A percentile compares a stretch with the other conserved stretches of the same genome.
Conservation (phyloP, 1,140 invertebrate species). For the Leptinotarsa texana region DNA sequence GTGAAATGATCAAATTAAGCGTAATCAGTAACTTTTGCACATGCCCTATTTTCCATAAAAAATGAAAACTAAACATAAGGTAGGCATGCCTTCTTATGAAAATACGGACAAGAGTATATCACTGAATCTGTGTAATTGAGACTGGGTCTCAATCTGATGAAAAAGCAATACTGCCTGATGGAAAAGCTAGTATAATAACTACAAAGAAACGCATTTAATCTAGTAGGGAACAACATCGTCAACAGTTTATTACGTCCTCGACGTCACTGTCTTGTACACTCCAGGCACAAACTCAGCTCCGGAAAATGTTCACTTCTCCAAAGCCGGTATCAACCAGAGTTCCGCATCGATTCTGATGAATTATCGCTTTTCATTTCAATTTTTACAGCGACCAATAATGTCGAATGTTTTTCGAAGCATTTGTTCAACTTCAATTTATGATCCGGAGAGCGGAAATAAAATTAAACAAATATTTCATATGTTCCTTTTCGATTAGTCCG, state of each 20-base stretch:
- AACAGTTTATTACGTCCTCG: neutral
- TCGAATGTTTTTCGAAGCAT: neutral
- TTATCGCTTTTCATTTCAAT: conserved; percentile 4
- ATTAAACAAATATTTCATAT: neutral
- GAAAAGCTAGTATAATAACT: too few species aligned
- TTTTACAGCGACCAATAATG: conserved; percentile 2
- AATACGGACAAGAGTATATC: too few species aligned
- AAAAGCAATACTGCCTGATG: too few species aligned
- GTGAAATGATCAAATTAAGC: too few species aligned
- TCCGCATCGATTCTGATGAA: conserved; percentile 5
- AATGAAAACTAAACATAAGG: too few species aligned
- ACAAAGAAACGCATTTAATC: too few species aligned
- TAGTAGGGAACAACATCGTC: neutral
- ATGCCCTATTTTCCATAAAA: too few species aligned
- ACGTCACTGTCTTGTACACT: neutral
- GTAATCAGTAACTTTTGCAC: too few species aligned
- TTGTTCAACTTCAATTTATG: neutral
- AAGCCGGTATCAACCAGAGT: neutral
- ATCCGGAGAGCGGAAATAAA: neutral
- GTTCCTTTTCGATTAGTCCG: neutral
- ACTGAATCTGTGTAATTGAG: too few species aligned
- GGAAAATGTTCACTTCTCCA: conserved; percentile 1
- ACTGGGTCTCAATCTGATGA: too few species aligned
- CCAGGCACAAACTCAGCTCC: neutral
- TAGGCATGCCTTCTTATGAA: too few species aligned